These are phyloP conservation scores for Apis florea DNA, from an alignment of 1,140 invertebrate genomes.

Conservation along the genomic window DNA sequence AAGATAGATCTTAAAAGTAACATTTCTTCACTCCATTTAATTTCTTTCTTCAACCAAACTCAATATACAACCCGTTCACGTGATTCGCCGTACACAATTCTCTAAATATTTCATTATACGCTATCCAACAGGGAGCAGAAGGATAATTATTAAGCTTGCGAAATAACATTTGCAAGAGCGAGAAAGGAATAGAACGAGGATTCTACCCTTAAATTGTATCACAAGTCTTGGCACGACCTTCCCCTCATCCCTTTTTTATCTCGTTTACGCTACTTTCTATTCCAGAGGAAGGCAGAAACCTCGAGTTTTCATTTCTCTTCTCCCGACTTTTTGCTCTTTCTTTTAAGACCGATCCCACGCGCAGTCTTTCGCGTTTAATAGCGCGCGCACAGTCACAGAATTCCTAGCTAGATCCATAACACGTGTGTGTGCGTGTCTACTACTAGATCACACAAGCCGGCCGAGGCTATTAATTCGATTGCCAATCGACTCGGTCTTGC, in stretches of 20 bases:
- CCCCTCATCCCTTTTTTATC: not conserved
- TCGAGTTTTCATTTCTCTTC: conserved; percentile 3
- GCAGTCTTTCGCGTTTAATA: conserved; percentile 40
- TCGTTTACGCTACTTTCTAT: conserved; percentile 19
- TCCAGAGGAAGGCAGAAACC: not conserved
- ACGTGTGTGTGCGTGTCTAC: not conserved
- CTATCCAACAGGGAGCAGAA: too few relatives aligned
- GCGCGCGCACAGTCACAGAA: not conserved
- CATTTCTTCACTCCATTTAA: too few relatives aligned
- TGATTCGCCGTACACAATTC: too few relatives aligned
- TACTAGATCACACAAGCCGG: not conserved
- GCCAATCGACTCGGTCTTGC: conserved; percentile 53
- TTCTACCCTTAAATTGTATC: not conserved
- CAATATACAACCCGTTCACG: too few relatives aligned
- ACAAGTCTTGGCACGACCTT: not conserved
- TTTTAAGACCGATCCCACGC: conserved; percentile 1
- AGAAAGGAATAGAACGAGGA: not conserved
- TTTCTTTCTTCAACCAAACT: too few relatives aligned
- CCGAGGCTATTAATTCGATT: conserved; percentile 60
- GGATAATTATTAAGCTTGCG: too few relatives aligned
- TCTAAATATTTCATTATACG: too few relatives aligned
- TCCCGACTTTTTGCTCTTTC: not conserved
- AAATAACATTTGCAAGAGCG: too few relatives aligned
- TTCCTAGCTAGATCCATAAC: not conserved
- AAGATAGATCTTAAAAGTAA: too few relatives aligned